Conservation (phyloP, 2,888 invertebrate genomes). For the Cerastoderma edule region DNA sequence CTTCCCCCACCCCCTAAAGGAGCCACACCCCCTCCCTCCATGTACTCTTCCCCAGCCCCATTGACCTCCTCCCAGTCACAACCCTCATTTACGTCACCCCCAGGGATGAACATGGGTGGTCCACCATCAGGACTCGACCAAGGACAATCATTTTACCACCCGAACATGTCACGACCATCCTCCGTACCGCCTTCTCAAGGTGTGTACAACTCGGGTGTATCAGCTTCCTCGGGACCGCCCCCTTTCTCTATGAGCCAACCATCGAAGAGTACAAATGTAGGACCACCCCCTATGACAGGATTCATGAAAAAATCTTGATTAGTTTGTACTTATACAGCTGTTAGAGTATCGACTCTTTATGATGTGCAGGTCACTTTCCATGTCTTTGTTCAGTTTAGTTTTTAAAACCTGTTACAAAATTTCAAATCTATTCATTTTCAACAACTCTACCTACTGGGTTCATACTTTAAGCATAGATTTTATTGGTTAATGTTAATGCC, state of each 20-base stretch:
- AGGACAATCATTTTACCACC: conserved; percentile 15
- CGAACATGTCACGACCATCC: not conserved
- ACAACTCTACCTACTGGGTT: not conserved
- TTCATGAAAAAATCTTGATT: conserved; percentile 81
- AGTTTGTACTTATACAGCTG: no score
- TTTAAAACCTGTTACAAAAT: not conserved
- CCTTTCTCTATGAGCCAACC: conserved; percentile 53
- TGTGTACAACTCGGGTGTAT: conserved; percentile 33
- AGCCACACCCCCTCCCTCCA: conserved; percentile 29
- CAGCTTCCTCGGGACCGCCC: conserved; percentile 47
- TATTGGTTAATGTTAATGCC: not conserved
- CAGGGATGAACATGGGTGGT: conserved; percentile 3
- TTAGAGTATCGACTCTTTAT: not conserved
- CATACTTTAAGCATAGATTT: not conserved
- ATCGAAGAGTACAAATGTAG: conserved; percentile 64
- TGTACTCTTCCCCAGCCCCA: conserved; percentile 16
- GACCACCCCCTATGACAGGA: conserved; percentile 86
- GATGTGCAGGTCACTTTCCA: not conserved
- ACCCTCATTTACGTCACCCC: conserved; percentile 11
- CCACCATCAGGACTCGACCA: conserved; percentile 1
- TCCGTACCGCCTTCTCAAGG: conserved; percentile 4
- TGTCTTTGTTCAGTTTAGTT: not conserved
- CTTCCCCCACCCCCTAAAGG: conserved; percentile 25
- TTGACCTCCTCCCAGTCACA: not conserved
- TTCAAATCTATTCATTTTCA: not conserved